A percentile compares a stretch with the other conserved stretches of the same genome.
Evolutionary conservation across 1,140 invertebrate genomes (phyloP).

Genomic region (Lasaia peninsularis): DNA sequence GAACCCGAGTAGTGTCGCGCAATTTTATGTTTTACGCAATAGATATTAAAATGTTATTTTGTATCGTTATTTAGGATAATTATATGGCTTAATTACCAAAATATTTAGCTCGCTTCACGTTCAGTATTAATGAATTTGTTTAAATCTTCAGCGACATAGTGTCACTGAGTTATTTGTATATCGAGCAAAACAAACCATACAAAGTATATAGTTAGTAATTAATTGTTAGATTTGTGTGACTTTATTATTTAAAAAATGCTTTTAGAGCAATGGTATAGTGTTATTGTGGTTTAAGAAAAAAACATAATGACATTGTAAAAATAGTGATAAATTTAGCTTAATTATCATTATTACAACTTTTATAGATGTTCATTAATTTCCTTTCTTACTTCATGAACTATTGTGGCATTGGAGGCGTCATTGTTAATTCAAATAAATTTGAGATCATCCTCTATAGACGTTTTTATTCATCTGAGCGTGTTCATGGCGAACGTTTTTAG

Average conservation of each 20-base stretch:
- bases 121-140: slow-evolving; percentile 71
- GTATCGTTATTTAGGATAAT: slow-evolving; percentile 65
- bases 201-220: slow-evolving; percentile 75
- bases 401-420: slow-evolving; percentile 75
- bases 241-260: slow-evolving; percentile 73
- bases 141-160: slow-evolving; percentile 47
- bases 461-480: slow-evolving; percentile 59
- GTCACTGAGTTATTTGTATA: slow-evolving; percentile 71
- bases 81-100: slow-evolving; percentile 73
- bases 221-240: slow-evolving; percentile 77
- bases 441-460: slow-evolving; percentile 74
- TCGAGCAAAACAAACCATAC: slow-evolving; percentile 72
- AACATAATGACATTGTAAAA: slow-evolving; percentile 77
- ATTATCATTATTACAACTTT: slow-evolving; percentile 76
- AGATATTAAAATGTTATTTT: slow-evolving; percentile 55
- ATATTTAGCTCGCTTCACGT: slow-evolving; percentile 63
- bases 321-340: slow-evolving; percentile 76
- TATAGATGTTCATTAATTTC: slow-evolving; percentile 76
- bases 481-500: neutral
- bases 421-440: slow-evolving; percentile 77
- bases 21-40: slow-evolving; percentile 58
- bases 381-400: slow-evolving; percentile 75
- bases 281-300: slow-evolving; percentile 72
- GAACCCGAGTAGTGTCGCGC: too few relatives aligned
- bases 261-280: slow-evolving; percentile 73